Conservation (phyloP, 2,113 vertebrate species). For the Gnathonemus longibarbis region DNA sequence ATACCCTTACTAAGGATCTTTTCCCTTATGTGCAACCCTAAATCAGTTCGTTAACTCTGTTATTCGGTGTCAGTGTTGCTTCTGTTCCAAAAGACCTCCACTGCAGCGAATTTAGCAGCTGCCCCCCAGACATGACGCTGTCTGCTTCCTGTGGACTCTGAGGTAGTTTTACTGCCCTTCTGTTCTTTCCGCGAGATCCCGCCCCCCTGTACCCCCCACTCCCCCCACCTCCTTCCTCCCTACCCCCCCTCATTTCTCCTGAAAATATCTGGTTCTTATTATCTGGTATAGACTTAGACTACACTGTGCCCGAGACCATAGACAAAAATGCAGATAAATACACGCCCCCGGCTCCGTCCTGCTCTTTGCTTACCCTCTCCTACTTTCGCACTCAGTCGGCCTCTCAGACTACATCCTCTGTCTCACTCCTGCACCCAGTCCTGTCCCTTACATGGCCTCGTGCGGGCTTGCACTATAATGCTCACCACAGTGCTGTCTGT, state of each 20-base stretch:
- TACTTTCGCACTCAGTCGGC: conserved; percentile 23
- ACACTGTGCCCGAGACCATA: conserved; percentile 66
- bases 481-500: neutral
- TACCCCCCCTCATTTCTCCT: conserved; percentile 26
- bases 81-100: neutral
- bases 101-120: neutral
- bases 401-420: neutral
- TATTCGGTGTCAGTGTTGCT: neutral
- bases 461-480: neutral
- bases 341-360: conserved; percentile 33
- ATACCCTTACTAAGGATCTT: neutral
- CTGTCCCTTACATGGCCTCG: conserved; percentile 25
- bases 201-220: conserved; percentile 29
- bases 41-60: neutral
- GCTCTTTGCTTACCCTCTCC: neutral
- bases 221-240: conserved; percentile 27
- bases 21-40: neutral
- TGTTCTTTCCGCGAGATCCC: conserved; percentile 13
- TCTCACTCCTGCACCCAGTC: neutral
- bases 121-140: neutral
- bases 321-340: conserved; percentile 66
- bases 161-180: neutral
- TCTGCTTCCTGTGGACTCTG: conserved; percentile 5
- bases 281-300: conserved; percentile 64
- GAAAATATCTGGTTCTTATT: conserved; percentile 68